These are phyloP conservation scores for Harpagus bidentatus DNA, from an alignment of 2,113 vertebrate genomes.

Conservation along the genomic window DNA sequence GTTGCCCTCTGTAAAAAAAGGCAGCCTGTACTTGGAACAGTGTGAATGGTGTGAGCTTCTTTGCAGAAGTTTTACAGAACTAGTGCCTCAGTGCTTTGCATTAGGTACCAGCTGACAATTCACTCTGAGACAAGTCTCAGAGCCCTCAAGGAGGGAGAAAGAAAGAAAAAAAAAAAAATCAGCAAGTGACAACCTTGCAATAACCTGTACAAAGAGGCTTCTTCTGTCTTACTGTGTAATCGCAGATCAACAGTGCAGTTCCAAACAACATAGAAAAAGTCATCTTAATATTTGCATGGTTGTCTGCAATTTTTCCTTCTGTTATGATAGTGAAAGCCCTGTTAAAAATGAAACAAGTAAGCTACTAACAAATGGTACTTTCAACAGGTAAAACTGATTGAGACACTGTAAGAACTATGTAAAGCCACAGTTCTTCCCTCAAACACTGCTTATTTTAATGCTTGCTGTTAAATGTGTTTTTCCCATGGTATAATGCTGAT, in stretches of 20 bases:
- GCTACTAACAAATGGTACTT: neutral
- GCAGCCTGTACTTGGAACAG: neutral
- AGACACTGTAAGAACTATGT: neutral
- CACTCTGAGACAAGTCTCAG: neutral
- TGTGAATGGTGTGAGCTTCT: neutral
- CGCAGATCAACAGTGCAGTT: neutral
- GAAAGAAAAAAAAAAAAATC: no score
- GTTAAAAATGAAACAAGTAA: neutral
- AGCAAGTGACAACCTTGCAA: neutral
- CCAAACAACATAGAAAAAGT: neutral
- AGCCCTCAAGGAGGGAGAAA: neutral
- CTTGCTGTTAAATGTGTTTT: neutral
- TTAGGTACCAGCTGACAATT: neutral
- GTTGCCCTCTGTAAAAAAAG: neutral
- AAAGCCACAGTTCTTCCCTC: neutral
- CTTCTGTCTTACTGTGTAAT: neutral
- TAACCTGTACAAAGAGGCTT: neutral
- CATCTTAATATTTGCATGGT: neutral
- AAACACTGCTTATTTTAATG: neutral
- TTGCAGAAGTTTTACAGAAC: neutral
- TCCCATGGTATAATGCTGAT: neutral
- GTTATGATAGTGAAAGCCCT: neutral
- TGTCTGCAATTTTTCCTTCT: neutral
- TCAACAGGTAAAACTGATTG: neutral
- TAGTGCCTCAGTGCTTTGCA: neutral